Conservation (phyloP, 2,797 vertebrate genomes). For the Lacerta viridis region DNA sequence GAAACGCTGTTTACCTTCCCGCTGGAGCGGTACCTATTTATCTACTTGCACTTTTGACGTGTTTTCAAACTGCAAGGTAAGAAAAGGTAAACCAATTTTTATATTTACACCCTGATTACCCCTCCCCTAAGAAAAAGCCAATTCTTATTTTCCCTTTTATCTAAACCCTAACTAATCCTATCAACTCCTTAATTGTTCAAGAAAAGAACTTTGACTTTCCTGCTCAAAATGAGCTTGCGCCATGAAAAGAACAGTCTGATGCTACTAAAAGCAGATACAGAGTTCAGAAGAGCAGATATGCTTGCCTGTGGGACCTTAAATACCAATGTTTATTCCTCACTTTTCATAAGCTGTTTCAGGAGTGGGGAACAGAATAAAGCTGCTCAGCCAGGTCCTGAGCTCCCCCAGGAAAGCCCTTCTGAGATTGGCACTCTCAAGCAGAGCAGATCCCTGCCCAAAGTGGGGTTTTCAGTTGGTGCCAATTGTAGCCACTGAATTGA, state of each 20-base stretch:
- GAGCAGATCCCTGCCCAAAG: no score
- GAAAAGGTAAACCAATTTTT: neutral
- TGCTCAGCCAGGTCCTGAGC: no score
- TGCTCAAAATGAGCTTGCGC: slow-evolving; percentile 14
- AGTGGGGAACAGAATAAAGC: no score
- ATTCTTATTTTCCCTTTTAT: no score
- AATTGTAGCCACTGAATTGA: no score
- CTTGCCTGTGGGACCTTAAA: neutral
- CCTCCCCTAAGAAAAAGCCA: no score
- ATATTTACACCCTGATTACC: neutral
- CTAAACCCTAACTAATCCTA: neutral
- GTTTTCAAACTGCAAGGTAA: neutral
- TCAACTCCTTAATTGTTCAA: neutral
- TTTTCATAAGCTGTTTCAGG: neutral
- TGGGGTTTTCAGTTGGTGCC: no score
- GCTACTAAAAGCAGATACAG: neutral
- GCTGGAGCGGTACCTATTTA: no score
- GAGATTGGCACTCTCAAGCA: no score
- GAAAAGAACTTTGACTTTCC: neutral
- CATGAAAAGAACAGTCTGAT: neutral
- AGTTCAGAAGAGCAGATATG: neutral
- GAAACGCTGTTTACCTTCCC: no score
- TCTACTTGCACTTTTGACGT: no score
- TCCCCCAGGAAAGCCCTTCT: no score
- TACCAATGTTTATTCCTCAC: neutral